phyloP scores from a whole-genome alignment of 1,140 invertebrate genomes.

The Macrobrachium rosenbergii region DNA sequence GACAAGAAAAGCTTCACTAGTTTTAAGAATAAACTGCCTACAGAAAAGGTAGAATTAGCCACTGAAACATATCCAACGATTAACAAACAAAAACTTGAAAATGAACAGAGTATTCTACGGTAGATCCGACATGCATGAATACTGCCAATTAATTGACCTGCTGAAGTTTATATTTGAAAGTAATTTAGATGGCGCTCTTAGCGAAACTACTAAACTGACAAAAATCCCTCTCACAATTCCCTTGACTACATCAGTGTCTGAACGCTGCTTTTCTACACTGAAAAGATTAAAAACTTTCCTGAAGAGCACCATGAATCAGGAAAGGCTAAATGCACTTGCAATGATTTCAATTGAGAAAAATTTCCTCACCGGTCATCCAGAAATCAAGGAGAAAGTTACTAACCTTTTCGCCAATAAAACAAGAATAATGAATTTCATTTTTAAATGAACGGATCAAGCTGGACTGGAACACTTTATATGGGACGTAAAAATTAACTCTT shows the following conservation, averaged over 20 bases:
- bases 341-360: conserved; percentile 53
- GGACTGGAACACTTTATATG: too few relatives aligned
- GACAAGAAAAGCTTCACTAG: conserved; percentile 44
- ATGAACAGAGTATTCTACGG: conserved; percentile 55
- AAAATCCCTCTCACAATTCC: conserved; percentile 57
- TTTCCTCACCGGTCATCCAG: too few relatives aligned
- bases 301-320: conserved; percentile 24
- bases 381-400: too few relatives aligned
- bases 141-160: conserved; percentile 32
- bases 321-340: conserved; percentile 54
- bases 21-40: conserved; percentile 39
- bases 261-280: conserved; percentile 60
- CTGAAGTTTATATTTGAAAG: conserved; percentile 38
- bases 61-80: conserved; percentile 52
- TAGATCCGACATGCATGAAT: conserved; percentile 53
- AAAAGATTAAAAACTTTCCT: conserved; percentile 55
- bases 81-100: conserved; percentile 58
- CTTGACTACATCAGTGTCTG: conserved; percentile 51
- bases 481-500: too few relatives aligned
- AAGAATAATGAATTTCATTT: too few relatives aligned
- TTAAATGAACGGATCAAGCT: too few relatives aligned
- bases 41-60: conserved; percentile 29
- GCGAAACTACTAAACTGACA: conserved; percentile 49
- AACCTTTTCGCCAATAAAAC: too few relatives aligned
- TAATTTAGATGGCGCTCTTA: conserved; percentile 51